Conservation (phyloP, 2,888 invertebrate species). For the Calephelis perditalis region DNA sequence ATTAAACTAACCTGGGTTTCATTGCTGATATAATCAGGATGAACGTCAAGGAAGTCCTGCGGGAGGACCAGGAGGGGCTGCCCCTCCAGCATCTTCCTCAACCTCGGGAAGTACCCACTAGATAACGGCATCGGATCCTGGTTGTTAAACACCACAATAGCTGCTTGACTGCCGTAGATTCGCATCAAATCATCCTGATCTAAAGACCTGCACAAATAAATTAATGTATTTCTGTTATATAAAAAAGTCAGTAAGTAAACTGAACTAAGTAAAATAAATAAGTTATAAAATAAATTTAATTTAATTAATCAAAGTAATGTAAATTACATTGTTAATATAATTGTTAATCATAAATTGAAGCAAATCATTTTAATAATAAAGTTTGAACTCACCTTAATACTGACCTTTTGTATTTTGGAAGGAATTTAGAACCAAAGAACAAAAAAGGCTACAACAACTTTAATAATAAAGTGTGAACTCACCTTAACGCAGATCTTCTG, state of each 20-base stretch:
- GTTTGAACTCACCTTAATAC: constrained; percentile 43
- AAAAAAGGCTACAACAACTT: constrained; percentile 57
- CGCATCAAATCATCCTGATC: constrained; percentile 76
- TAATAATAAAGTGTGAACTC: too few relatives aligned
- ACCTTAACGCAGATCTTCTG: constrained; percentile 62
- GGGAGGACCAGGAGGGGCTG: constrained; percentile 73
- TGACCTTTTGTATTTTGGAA: constrained; percentile 65
- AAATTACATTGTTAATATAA: too few relatives aligned
- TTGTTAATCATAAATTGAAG: too few relatives aligned
- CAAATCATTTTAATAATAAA: too few relatives aligned
- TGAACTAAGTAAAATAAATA: too few relatives aligned
- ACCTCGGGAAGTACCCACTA: constrained; percentile 72
- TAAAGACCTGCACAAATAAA: constrained; percentile 44
- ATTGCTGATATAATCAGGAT: constrained; percentile 79
- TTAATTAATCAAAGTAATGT: too few relatives aligned
- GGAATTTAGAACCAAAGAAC: constrained; percentile 76
- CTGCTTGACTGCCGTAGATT: constrained; percentile 76
- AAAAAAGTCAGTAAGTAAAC: too few relatives aligned
- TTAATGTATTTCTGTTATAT: too few relatives aligned
- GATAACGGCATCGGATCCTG: constrained; percentile 76
- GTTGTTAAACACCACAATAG: constrained; percentile 79
- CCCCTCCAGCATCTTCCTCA: constrained; percentile 74
- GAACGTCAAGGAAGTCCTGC: constrained; percentile 76
- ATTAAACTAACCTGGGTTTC: constrained; percentile 72
- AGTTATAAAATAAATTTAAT: too few relatives aligned